Conservation (phyloP, 2,113 vertebrate species). For the Paraplagusia blochii region DNA sequence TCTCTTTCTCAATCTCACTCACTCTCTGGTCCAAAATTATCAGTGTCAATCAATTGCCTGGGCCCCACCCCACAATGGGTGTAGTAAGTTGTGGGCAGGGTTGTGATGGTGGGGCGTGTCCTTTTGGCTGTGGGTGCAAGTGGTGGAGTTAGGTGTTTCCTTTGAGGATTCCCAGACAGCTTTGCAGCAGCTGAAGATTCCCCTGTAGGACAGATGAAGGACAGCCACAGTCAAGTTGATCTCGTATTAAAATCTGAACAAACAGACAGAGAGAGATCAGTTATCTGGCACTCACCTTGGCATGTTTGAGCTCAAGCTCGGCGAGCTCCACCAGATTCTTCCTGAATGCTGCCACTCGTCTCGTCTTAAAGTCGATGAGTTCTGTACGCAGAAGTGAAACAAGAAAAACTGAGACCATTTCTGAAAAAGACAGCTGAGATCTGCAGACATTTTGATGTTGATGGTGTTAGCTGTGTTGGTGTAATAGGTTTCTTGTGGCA, state of each 20-base stretch:
- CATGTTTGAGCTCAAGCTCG: slow-evolving; percentile 97
- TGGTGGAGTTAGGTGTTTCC: slow-evolving; percentile 86
- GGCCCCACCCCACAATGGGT: slow-evolving; percentile 10
- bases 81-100: slow-evolving; percentile 17
- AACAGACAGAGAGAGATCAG: not conserved
- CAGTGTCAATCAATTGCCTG: slow-evolving; percentile 7
- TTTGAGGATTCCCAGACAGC: slow-evolving; percentile 91
- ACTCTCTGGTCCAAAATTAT: slow-evolving; percentile 34
- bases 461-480: no score
- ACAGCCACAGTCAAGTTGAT: not conserved
- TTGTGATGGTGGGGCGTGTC: slow-evolving; percentile 6
- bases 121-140: not conserved
- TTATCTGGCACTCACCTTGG: slow-evolving; percentile 80
- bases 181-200: slow-evolving; percentile 95
- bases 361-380: slow-evolving; percentile 96
- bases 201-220: slow-evolving; percentile 75
- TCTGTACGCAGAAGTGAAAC: slow-evolving; percentile 71
- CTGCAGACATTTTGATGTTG: no score
- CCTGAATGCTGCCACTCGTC: slow-evolving; percentile 96
- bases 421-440: no score
- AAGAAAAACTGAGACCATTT: no score
- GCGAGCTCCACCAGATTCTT: slow-evolving; percentile 99
- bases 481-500: not conserved
- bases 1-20: slow-evolving; percentile 5
- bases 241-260: not conserved